These are phyloP conservation scores for Cephus nigrinus DNA, from an alignment of 2,888 invertebrate genomes.

Conservation along the genomic window DNA sequence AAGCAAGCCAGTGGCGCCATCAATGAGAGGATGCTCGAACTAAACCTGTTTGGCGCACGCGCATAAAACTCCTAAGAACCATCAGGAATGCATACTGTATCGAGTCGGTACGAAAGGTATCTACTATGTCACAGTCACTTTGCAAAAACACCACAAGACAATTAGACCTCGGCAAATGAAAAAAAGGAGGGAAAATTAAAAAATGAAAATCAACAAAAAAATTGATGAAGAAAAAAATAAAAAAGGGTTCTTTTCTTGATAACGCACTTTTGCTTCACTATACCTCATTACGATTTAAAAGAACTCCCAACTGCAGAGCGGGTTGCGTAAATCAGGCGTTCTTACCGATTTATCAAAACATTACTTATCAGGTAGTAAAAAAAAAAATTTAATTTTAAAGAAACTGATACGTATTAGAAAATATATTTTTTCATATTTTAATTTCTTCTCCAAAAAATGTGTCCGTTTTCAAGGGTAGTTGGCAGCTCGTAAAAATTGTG, in stretches of 20 bases:
- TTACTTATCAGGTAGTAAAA: not conserved
- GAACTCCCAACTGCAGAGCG: not conserved
- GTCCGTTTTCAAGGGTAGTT: not conserved
- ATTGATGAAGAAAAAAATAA: not conserved
- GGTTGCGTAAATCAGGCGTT: not conserved
- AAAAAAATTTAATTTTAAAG: not conserved
- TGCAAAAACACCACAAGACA: not conserved
- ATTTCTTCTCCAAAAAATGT: not conserved
- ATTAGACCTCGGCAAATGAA: not conserved
- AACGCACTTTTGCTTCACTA: not conserved
- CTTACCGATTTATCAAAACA: not conserved
- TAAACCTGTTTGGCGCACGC: conserved; percentile 20
- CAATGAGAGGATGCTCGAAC: conserved; percentile 37
- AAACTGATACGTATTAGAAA: not conserved
- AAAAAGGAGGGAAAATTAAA: conserved; percentile 14
- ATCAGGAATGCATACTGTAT: conserved; percentile 12
- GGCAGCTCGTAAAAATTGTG: not conserved
- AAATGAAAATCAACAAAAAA: conserved; percentile 14
- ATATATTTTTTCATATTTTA: not conserved
- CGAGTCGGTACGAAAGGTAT: conserved; percentile 39
- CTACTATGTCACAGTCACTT: conserved; percentile 14
- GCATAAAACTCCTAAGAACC: conserved; percentile 22
- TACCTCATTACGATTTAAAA: not conserved
- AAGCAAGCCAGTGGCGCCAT: conserved; percentile 52
- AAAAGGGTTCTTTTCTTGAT: not conserved